Percentiles rank a stretch among this genome's conserved stretches.
Conservation (phyloP, 2,888 invertebrate species). For the Drosophila ezoana region DNA sequence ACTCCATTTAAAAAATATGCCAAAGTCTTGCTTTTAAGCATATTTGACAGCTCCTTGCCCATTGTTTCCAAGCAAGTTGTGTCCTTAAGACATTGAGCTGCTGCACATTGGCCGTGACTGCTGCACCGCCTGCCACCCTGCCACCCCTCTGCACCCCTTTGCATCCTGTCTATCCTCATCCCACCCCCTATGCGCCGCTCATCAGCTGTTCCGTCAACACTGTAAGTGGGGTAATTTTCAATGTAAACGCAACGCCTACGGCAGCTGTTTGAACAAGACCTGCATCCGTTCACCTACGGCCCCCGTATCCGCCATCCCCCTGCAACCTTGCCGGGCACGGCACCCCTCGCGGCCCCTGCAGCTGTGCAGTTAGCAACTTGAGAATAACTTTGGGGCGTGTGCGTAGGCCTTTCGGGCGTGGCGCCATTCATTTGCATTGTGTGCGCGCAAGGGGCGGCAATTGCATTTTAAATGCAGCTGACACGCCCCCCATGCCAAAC, state of each 20-base stretch:
- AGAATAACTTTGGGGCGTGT: slow-evolving; percentile 42
- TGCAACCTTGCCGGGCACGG: too few relatives aligned
- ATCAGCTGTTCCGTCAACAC: slow-evolving; percentile 61
- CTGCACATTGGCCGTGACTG: slow-evolving; percentile 17
- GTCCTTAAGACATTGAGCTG: slow-evolving; percentile 27
- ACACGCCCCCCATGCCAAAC: slow-evolving; percentile 42
- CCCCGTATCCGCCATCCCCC: not conserved
- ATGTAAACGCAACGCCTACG: slow-evolving; percentile 77
- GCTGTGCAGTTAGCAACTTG: slow-evolving; percentile 34
- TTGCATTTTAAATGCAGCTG: slow-evolving; percentile 76
- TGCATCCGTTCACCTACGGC: slow-evolving; percentile 6
- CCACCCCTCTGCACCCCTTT: not conserved
- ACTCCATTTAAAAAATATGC: too few relatives aligned
- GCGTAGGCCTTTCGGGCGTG: slow-evolving; percentile 66
- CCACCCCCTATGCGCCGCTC: slow-evolving; percentile 3
- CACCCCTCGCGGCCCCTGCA: not conserved
- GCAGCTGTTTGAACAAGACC: slow-evolving; percentile 54
- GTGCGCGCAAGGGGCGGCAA: slow-evolving; percentile 47
- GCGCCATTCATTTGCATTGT: slow-evolving; percentile 71
- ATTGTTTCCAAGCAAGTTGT: slow-evolving; percentile 6
- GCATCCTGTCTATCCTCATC: too few relatives aligned
- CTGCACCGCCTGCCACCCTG: slow-evolving; percentile 1
- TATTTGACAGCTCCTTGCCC: not conserved
- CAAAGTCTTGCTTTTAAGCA: too few relatives aligned
- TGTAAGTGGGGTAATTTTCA: slow-evolving; percentile 81